Evolutionary conservation across 2,888 invertebrate species (phyloP).

Genomic region (Lydus trimaculatus): DNA sequence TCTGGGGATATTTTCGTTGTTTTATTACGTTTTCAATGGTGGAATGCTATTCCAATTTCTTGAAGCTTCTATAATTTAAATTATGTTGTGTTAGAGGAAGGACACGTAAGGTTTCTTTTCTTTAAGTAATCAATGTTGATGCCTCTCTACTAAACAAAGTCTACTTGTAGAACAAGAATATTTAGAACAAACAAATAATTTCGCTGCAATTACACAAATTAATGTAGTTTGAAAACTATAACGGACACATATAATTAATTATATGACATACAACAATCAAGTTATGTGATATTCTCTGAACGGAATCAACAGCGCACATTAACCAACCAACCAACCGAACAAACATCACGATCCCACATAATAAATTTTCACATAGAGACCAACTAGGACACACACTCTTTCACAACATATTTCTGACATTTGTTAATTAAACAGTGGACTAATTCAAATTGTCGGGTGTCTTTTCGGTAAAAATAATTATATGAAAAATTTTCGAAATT

Average conservation of each 20-base stretch:
- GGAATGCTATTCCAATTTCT: neutral
- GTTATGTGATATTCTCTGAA: slow-evolving; percentile 16
- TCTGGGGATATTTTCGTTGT: neutral
- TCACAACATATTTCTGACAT: neutral
- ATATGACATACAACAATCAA: slow-evolving; percentile 18
- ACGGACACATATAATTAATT: slow-evolving; percentile 13
- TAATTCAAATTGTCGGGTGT: neutral
- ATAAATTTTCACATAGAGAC: slow-evolving; percentile 11
- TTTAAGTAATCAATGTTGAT: neutral
- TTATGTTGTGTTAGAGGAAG: neutral
- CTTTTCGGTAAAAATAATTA: neutral
- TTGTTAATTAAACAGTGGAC: neutral
- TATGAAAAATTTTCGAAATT: slow-evolving; percentile 13
- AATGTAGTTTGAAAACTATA: neutral
- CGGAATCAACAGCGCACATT: slow-evolving; percentile 6
- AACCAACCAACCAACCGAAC: slow-evolving; percentile 12
- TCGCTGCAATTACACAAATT: neutral
- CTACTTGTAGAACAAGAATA: no score
- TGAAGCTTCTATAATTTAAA: neutral
- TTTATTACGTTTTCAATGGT: neutral
- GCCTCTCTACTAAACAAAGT: neutral
- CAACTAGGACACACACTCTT: neutral
- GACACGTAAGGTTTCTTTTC: neutral
- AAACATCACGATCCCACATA: slow-evolving; percentile 14
- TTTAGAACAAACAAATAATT: no score